Conservation (phyloP, 2,113 vertebrate species). For the Gracilinanus agilis region DNA sequence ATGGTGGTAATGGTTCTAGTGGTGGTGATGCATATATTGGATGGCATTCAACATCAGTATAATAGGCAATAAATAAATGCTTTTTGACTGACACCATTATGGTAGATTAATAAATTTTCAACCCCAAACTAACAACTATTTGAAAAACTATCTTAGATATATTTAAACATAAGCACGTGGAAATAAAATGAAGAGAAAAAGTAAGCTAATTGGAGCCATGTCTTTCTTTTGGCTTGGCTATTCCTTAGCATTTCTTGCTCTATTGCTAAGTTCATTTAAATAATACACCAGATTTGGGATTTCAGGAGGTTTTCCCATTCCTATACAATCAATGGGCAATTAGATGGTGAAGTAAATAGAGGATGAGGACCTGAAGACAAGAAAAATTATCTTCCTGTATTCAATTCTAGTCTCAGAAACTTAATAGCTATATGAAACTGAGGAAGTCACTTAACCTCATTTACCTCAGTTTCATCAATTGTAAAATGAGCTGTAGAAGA, state of each 20-base stretch:
- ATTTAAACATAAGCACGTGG: not conserved
- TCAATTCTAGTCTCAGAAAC: too few relatives aligned
- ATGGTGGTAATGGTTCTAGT: too few relatives aligned
- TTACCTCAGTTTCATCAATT: too few relatives aligned
- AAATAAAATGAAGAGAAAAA: not conserved
- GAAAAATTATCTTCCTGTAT: too few relatives aligned
- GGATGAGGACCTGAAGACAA: too few relatives aligned
- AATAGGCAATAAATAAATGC: not conserved
- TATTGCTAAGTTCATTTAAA: not conserved
- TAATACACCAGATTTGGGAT: not conserved
- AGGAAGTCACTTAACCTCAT: too few relatives aligned
- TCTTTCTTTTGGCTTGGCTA: not conserved
- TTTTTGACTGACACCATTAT: not conserved
- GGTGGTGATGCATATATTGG: not conserved
- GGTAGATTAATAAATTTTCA: not conserved
- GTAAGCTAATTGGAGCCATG: not conserved
- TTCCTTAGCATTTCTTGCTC: not conserved
- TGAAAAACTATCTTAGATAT: not conserved
- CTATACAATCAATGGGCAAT: not conserved
- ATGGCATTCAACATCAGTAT: not conserved
- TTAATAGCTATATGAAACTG: too few relatives aligned
- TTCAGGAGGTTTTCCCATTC: not conserved
- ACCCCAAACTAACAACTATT: not conserved
- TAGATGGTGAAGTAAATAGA: too few relatives aligned
- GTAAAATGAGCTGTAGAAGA: too few relatives aligned